These are phyloP conservation scores for Tryphoninae sp. DNA, from an alignment of 2,888 invertebrate species.

Conservation along the genomic window DNA sequence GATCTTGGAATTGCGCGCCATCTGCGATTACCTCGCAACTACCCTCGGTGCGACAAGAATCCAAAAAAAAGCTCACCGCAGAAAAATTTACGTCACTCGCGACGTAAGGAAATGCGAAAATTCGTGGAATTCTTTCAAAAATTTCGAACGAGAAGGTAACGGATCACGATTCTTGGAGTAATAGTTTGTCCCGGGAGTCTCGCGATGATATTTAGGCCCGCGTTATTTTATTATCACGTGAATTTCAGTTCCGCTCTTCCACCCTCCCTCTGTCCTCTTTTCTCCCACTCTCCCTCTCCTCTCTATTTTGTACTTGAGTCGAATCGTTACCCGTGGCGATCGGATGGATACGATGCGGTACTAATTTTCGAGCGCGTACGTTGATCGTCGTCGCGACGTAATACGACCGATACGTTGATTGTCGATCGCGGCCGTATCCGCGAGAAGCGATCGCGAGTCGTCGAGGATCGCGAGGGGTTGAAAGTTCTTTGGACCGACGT, in stretches of 20 bases:
- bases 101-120: background rate
- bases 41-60: background rate
- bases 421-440: background rate
- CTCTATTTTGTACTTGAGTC: background rate
- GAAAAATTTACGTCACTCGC: background rate
- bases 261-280: conserved; percentile 59
- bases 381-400: background rate
- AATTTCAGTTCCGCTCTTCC: conserved; percentile 59
- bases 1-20: conserved; percentile 58
- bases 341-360: background rate
- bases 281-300: conserved; percentile 34
- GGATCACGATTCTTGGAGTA: too few relatives aligned
- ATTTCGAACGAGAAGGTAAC: too few relatives aligned
- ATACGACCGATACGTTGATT: background rate
- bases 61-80: background rate
- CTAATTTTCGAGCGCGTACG: background rate
- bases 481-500: conserved; percentile 17
- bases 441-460: conserved; percentile 3
- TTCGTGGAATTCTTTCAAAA: too few relatives aligned
- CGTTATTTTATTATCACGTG: conserved; percentile 47
- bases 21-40: conserved; percentile 42
- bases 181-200: too few relatives aligned
- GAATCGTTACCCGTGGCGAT: conserved; percentile 56
- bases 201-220: background rate
- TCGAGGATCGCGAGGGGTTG: conserved; percentile 15